Base-by-base conservation (phyloP, 1,140 invertebrate genomes). In the Lysiphlebus fabarum region DNA sequence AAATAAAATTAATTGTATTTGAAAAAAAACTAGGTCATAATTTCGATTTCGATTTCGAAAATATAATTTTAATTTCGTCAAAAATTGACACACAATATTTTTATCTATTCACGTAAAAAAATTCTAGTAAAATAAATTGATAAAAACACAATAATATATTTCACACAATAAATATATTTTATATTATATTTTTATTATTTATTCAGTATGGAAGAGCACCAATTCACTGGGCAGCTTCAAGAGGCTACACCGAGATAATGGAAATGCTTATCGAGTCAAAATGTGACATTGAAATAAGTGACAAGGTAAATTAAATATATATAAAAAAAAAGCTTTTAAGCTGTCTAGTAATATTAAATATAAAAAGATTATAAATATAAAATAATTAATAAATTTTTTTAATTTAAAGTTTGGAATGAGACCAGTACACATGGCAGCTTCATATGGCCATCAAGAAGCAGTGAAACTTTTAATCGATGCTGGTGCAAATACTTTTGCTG, bases 351-450 rank as follows among this genome's bases (percentile, higher is more conserved):
- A 5, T 42, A 41, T 11, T 1, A 41, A 47, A 48, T 45, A 40
- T 8, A 55, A 37, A 41, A 17, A n/a, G n/a, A n/a, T 43, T 41
- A 34, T 2, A 26, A 26, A 26, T 26, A 1, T 26, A 26, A 26
- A 26, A 26, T 26, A 4, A 26, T 26, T 26, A 26, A 26, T 26
- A 26, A 26, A 26, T 26, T 26, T 26, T 1, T 59, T 57, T 68
- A 34, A 62, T n/a, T n/a, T 44, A 11, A 78, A 92, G 90, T 91
- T 89, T 70, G 90, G 89, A 44, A 92, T 92, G 90, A 80, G 87
- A 47, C 87, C 90, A 1, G 75, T 92, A 11, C 80, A 91, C 58
- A 91, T 91, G 89, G 87, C 89, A 8, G 88, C 89, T 1, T 90
- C 87, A 86, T 89, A 90, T 70, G 90, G 90, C 6, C 89, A 92